These are phyloP conservation scores for Poecile montanus DNA, from an alignment of 2,797 vertebrate genomes.

Conservation along the genomic window DNA sequence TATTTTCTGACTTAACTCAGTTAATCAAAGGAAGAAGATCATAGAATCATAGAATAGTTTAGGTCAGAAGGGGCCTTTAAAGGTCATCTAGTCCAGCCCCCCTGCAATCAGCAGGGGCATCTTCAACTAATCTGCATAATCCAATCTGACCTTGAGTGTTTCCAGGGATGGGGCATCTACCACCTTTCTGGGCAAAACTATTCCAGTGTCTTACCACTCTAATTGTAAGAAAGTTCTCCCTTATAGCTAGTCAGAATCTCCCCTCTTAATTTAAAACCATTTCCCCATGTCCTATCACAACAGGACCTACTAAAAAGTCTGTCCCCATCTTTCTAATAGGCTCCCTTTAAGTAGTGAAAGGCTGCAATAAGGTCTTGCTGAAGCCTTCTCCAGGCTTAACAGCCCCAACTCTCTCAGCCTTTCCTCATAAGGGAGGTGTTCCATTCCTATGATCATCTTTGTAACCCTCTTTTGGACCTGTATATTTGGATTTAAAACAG, in stretches of 20 bases:
- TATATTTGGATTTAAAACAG: background rate
- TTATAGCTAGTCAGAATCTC: background rate
- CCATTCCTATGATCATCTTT: background rate
- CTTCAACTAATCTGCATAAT: background rate
- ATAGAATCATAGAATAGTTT: background rate
- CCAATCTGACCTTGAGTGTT: background rate
- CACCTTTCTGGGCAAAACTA: background rate
- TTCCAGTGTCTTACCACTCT: background rate
- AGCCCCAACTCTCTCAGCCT: background rate
- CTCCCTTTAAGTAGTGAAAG: background rate
- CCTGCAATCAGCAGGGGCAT: background rate
- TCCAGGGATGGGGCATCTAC: background rate
- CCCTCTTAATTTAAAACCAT: background rate
- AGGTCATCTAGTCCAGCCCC: background rate
- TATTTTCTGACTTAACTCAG: background rate
- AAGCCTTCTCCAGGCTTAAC: background rate
- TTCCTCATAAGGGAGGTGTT: background rate
- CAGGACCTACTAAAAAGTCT: background rate
- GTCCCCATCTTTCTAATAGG: background rate
- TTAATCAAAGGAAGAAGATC: background rate
- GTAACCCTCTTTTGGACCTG: background rate
- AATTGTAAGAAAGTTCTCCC: background rate
- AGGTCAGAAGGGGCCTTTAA: background rate
- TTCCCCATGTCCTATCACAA: background rate
- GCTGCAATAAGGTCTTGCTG: background rate